Conservation (phyloP, 1,140 invertebrate species). For the Telenomus remus region DNA sequence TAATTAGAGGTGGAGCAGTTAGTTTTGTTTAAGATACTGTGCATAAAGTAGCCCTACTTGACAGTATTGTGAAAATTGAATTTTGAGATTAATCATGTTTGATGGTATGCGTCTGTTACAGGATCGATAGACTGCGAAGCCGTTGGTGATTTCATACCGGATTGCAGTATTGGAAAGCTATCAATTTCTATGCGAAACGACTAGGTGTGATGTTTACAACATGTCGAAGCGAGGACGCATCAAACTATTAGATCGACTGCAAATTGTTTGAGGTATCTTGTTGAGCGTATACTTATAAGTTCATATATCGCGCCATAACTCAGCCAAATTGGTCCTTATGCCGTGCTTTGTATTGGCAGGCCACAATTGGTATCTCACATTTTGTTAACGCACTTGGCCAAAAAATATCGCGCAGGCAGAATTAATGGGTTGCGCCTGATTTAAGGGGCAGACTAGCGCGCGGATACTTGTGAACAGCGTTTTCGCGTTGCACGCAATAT, state of each 20-base stretch:
- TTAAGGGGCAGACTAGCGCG: slow-evolving; percentile 47
- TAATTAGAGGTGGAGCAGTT: no score
- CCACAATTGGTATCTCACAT: slow-evolving; percentile 52
- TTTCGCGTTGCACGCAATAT: slow-evolving; percentile 52
- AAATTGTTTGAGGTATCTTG: slow-evolving; percentile 37
- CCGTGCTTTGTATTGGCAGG: slow-evolving; percentile 42
- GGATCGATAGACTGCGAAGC: no score
- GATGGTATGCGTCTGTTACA: no score
- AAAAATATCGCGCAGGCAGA: slow-evolving; percentile 28
- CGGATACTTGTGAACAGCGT: slow-evolving; percentile 46
- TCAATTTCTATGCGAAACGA: slow-evolving; percentile 8
- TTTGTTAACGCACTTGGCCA: slow-evolving; percentile 47
- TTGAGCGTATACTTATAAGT: slow-evolving; percentile 48
- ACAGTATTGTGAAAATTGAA: no score
- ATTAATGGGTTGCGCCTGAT: slow-evolving; percentile 51
- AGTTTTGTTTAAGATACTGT: no score
- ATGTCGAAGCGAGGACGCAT: slow-evolving; percentile 23
- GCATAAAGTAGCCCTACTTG: no score
- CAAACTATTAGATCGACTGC: slow-evolving; percentile 40
- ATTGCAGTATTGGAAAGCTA: no score
- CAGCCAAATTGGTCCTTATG: slow-evolving; percentile 48
- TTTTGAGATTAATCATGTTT: no score
- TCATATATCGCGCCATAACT: slow-evolving; percentile 37
- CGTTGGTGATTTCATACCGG: no score
- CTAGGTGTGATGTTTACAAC: slow-evolving; percentile 12